Conservation (phyloP, 30 jellyfish, hydroid and myxozoan genomes). For the Aurelia sp. region DNA sequence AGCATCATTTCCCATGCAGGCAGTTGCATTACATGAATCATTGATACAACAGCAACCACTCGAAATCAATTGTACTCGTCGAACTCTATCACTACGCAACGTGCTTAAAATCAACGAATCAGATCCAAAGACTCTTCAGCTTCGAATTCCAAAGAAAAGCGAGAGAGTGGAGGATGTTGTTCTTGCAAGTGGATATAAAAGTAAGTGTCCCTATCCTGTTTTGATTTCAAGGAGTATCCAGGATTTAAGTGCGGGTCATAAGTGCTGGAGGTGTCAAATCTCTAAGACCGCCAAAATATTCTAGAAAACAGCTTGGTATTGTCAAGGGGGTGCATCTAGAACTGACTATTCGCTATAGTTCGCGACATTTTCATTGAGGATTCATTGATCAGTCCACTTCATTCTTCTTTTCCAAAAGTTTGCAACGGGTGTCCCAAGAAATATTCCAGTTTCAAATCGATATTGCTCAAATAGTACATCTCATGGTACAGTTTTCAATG, state of each 20-base stretch:
- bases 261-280: too few relatives aligned
- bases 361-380: too few relatives aligned
- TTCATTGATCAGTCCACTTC: too few relatives aligned
- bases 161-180: conserved; percentile 81
- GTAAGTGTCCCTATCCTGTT: conserved; percentile 37
- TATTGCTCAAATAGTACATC: too few relatives aligned
- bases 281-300: too few relatives aligned
- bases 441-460: too few relatives aligned
- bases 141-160: conserved; percentile 86
- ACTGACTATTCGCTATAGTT: too few relatives aligned
- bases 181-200: conserved; percentile 87
- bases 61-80: conserved; percentile 56
- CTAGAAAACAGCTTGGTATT: too few relatives aligned
- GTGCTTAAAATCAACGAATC: conserved; percentile 72
- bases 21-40: conserved; percentile 22
- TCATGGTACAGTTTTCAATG: too few relatives aligned
- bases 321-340: too few relatives aligned
- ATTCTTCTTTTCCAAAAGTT: too few relatives aligned
- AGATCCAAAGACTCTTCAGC: conserved; percentile 61
- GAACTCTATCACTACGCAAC: conserved; percentile 49
- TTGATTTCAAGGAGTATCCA: background rate
- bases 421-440: too few relatives aligned
- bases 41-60: conserved; percentile 43
- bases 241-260: background rate
- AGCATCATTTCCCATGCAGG: conserved; percentile 11